Evolutionary conservation across 1,140 invertebrate species (phyloP).

Genomic region (Zelostemma sp.): DNA sequence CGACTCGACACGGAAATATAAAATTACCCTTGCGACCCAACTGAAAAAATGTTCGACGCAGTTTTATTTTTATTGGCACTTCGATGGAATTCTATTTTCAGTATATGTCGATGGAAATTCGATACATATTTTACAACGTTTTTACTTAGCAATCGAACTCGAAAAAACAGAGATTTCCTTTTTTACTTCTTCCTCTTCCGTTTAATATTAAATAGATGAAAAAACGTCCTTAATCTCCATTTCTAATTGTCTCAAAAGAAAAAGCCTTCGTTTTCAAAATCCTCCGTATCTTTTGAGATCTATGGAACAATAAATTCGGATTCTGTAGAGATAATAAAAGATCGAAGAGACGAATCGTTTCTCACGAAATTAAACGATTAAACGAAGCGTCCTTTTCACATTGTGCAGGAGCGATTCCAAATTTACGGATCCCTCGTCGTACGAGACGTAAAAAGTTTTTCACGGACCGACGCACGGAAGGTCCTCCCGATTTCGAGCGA

Average conservation of each 20-base stretch:
- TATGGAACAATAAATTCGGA: not conserved
- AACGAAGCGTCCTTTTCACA: slow-evolving; percentile 34
- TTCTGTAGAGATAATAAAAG: slow-evolving; percentile 9
- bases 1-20: no score
- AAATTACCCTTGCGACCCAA: no score
- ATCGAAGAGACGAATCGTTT: slow-evolving; percentile 11
- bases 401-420: slow-evolving; percentile 15
- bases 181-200: no score
- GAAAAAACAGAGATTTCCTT: no score
- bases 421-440: slow-evolving; percentile 22
- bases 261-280: not conserved
- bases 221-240: no score
- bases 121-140: no score
- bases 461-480: slow-evolving; percentile 46
- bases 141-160: no score
- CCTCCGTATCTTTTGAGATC: not conserved
- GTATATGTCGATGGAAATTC: no score
- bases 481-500: slow-evolving; percentile 30
- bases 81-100: no score
- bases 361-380: slow-evolving; percentile 30
- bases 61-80: no score
- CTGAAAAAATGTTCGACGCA: no score
- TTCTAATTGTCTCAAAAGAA: not conserved
- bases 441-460: slow-evolving; percentile 46
- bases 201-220: no score